Evolutionary conservation across 2,113 vertebrate species (phyloP), one percentile per base, ranked within the genome.

Genomic region (Chamaetylas fuelleborni): DNA sequence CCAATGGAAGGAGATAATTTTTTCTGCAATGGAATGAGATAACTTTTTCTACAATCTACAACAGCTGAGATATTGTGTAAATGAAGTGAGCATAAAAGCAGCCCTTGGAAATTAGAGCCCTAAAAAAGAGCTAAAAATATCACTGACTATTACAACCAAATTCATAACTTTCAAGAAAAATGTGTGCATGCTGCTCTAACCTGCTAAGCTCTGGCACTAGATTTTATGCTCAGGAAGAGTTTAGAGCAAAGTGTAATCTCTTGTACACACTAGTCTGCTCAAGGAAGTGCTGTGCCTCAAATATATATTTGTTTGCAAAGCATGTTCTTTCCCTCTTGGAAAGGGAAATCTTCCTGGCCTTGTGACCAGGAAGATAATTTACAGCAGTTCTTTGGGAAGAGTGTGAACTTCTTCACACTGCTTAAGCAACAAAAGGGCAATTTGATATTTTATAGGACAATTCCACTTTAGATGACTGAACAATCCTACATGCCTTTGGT

Each of bases 341-440:
- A 28, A 51, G 50, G 50, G 25, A 51, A 51, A 51, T 28, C 14
- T 51, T 51, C 25, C 50, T 45, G 3, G 6, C 36, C 34, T 42
- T 61, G 62, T 83, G 65, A 74, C 19, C 43, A 48, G 53, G 19
- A 74, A 54, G 33, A 31, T 64, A 24, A 78, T 43, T 70, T n/a
- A 50, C 43, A 74, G 31, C 36, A 64, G 36, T n/a, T 81, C 42
- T 62, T 77, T 26, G 58, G 26, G 50, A 62, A 29, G 7, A 58
- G 14, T 0, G 0, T 70, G 31, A 11, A 12, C 31, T 77, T 72
- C 51, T 74, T 85, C 24, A 50, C 12, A 4, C 31, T 53, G 34
- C 15, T 87, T 29, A 74, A 51, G 42, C 56, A 69, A n/a, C 36
- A 22, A 48, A 93, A 85, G 26, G 38, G 5, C 48, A 51, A 2